phyloP scores from a whole-genome alignment of 1,140 invertebrate species.

The Nephila pilipes region DNA sequence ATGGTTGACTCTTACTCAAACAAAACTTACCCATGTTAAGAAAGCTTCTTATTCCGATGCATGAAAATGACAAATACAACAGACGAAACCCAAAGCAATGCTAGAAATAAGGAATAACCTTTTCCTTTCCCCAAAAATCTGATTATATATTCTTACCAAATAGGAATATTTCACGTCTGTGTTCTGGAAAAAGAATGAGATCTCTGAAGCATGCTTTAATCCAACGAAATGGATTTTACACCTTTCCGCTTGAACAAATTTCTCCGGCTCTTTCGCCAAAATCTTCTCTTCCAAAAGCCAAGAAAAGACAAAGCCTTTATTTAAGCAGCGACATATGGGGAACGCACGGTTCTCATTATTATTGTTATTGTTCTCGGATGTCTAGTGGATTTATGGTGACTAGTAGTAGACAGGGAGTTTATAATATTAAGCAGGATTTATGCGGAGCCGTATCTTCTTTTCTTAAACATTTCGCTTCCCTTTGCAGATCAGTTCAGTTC shows the following conservation, averaged over 20 bases:
- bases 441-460: background rate
- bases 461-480: background rate
- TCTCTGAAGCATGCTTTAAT: background rate
- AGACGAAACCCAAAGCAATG: background rate
- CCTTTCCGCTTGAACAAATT: slow-evolving; percentile 15
- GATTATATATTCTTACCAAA: slow-evolving; percentile 5
- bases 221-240: slow-evolving; percentile 31
- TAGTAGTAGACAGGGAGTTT: slow-evolving; percentile 4
- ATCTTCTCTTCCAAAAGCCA: background rate
- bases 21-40: too few species aligned
- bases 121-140: background rate
- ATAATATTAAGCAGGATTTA: slow-evolving; percentile 15
- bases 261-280: background rate
- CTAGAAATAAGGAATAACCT: background rate
- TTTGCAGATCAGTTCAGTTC: background rate
- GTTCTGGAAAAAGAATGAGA: background rate
- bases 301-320: slow-evolving; percentile 43
- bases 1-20: too few species aligned
- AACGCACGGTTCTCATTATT: background rate
- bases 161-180: slow-evolving; percentile 1
- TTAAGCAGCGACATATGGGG: slow-evolving; percentile 20
- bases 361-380: background rate
- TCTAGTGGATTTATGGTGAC: background rate
- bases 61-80: background rate
- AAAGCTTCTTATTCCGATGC: background rate